A percentile compares a stretch with the other conserved stretches of the same genome.
These are phyloP conservation scores for Mongoloraphidia duomilia DNA, from an alignment of 2,888 invertebrate genomes.

Conservation along the genomic window DNA sequence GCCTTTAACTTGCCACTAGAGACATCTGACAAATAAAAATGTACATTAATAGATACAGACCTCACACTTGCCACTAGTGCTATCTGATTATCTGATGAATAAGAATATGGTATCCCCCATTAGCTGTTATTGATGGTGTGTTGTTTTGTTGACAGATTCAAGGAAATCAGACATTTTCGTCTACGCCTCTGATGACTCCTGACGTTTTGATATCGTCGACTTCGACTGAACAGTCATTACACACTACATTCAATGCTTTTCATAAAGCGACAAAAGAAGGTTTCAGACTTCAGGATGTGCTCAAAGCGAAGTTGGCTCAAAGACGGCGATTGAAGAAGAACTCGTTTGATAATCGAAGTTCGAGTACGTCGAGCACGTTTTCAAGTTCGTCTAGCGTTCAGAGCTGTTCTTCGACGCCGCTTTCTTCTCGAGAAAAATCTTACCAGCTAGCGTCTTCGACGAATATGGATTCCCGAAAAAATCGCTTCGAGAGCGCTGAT, in stretches of 20 bases:
- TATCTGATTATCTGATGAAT: too few species aligned
- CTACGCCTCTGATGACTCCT: conserved; percentile 46
- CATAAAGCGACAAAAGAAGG: conserved; percentile 53
- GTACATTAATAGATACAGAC: too few species aligned
- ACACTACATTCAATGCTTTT: conserved; percentile 52
- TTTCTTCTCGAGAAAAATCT: conserved; percentile 11
- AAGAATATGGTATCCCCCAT: too few species aligned
- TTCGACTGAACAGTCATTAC: conserved; percentile 38
- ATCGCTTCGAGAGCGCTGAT: background rate
- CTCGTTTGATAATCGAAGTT: conserved; percentile 28
- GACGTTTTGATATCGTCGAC: conserved; percentile 35
- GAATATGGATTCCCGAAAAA: background rate
- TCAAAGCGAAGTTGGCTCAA: conserved; percentile 54
- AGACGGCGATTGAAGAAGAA: conserved; percentile 47
- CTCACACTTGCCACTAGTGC: too few species aligned
- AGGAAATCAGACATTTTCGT: conserved; percentile 28
- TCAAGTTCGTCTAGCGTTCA: conserved; percentile 28
- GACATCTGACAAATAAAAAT: too few species aligned
- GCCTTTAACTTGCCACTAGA: too few species aligned
- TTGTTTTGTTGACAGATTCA: conserved; percentile 13
- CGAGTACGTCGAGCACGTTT: conserved; percentile 25
- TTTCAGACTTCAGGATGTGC: conserved; percentile 58
- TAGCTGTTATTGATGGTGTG: too few species aligned
- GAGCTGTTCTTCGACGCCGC: conserved; percentile 20
- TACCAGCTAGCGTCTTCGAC: background rate